Conservation (phyloP, 1,140 invertebrate species). For the Heliothis subflexa region DNA sequence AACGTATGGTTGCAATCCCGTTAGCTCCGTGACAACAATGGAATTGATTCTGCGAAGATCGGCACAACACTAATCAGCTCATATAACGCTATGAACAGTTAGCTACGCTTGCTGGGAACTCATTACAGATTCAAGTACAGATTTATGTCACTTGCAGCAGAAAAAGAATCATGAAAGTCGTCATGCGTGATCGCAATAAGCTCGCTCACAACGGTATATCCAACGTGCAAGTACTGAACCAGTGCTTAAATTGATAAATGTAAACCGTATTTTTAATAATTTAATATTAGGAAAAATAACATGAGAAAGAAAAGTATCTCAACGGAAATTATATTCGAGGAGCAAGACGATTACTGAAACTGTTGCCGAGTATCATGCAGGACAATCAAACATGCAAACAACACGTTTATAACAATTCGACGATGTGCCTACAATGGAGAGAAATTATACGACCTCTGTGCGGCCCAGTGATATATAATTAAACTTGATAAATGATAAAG, state of each 20-base stretch:
- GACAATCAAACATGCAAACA: no score
- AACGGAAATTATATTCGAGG: no score
- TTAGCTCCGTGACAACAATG: conserved; percentile 45
- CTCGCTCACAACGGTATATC: conserved; percentile 34
- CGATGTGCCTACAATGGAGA: not conserved
- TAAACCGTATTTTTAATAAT: conserved; percentile 10
- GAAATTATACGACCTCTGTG: not conserved
- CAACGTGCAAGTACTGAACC: conserved; percentile 24
- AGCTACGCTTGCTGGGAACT: conserved; percentile 13
- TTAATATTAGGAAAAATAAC: not conserved
- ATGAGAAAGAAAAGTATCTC: no score
- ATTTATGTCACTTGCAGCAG: conserved; percentile 39
- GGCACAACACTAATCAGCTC: conserved; percentile 23
- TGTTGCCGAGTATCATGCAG: no score
- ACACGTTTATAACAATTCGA: not conserved
- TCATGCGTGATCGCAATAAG: conserved; percentile 38
- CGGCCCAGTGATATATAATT: conserved; percentile 10
- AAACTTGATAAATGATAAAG: conserved; percentile 30
- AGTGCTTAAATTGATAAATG: conserved; percentile 34
- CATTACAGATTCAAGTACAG: conserved; percentile 21
- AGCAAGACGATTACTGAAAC: no score
- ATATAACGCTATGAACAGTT: conserved; percentile 30
- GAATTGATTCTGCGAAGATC: conserved; percentile 27
- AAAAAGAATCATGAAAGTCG: conserved; percentile 21
- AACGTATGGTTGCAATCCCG: conserved; percentile 25